Base-by-base conservation (phyloP, 1,140 invertebrate genomes). In the Helicoverpa zea region DNA sequence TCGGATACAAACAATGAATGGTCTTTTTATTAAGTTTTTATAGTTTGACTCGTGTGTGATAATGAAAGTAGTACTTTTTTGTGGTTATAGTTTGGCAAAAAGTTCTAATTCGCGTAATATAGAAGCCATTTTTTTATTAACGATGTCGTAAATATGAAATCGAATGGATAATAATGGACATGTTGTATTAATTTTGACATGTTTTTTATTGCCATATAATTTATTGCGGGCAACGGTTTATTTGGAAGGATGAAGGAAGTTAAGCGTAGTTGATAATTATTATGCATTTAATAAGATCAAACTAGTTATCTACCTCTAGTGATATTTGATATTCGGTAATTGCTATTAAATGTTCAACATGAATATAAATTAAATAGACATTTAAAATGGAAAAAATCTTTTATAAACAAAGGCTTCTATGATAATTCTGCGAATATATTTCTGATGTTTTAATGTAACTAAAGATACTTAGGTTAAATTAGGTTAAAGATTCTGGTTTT, bases 21-120 rank as follows among this genome's bases (percentile, higher is more conserved):
- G 81, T n/a, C 82, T 63, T 77, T 77, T 77, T 77, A 77, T 72
- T 77, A 51, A 83, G 82, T 89, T 90, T 90, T 90, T 89, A 84
- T 83, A 80, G 80, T 80, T 73, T 43, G 63, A 43, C 54, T 43
- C 81, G 70, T 82, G 79, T 86, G 88, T 90, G 84, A 82, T 86
- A 91, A 87, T 81, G 82, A 88, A 90, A 89, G 86, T 84, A 81
- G 43, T 43, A 49, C 75, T 86, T 86, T 88, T 89, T 89, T 84
- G 68, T 84, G 16, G n/a, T 52, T 30, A n/a, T n/a, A 18, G 43
- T 59, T 54, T 73, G 51, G 52, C 78, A 86, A 82, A 83, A 85
- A 85, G 80, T 81, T 75, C 23, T 16, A 10, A 59, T 52, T 79
- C 49, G 78, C 64, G 80, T 81, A 84, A 76, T 79, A 47, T 70